phyloP scores from a whole-genome alignment of 1,140 invertebrate species.

The Drosophila ficusphila region DNA sequence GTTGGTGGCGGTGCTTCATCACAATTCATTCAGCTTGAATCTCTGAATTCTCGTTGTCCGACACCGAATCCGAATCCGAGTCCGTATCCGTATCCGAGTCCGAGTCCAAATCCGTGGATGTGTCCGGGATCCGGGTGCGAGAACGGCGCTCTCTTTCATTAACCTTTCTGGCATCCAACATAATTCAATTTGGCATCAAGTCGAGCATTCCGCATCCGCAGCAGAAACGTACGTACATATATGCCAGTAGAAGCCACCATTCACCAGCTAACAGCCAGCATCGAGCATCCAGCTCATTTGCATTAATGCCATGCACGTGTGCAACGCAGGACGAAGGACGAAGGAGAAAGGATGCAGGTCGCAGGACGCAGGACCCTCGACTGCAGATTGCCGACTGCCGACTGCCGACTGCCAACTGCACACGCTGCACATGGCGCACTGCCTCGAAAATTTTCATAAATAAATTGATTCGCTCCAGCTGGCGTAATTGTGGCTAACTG shows the following conservation, averaged over 20 bases:
- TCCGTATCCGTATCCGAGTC: slow-evolving; percentile 5
- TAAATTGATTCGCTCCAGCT: slow-evolving; percentile 61
- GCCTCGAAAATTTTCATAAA: slow-evolving; percentile 63
- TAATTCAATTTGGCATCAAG: slow-evolving; percentile 78
- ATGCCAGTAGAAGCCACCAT: neutral
- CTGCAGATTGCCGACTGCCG: neutral
- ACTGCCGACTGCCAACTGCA: slow-evolving; percentile 1
- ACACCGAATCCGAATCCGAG: neutral
- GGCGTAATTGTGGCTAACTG: slow-evolving; percentile 60
- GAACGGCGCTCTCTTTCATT: slow-evolving; percentile 67
- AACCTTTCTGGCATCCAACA: slow-evolving; percentile 75
- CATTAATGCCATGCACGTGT: slow-evolving; percentile 72
- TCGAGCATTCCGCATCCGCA: slow-evolving; percentile 50
- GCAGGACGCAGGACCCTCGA: neutral
- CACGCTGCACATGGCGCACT: slow-evolving; percentile 5
- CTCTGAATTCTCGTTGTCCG: slow-evolving; percentile 29
- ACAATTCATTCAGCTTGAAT: slow-evolving; percentile 54
- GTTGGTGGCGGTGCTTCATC: slow-evolving; percentile 40
- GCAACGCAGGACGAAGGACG: slow-evolving; percentile 10
- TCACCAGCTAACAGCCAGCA: slow-evolving; percentile 9
- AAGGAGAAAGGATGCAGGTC: neutral
- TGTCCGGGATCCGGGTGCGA: neutral
- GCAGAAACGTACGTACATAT: slow-evolving; percentile 16
- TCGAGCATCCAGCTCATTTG: slow-evolving; percentile 56
- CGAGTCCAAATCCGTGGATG: slow-evolving; percentile 31